phyloP scores from a whole-genome alignment of 2,888 invertebrate genomes.

The Agonopterix heracliana region DNA sequence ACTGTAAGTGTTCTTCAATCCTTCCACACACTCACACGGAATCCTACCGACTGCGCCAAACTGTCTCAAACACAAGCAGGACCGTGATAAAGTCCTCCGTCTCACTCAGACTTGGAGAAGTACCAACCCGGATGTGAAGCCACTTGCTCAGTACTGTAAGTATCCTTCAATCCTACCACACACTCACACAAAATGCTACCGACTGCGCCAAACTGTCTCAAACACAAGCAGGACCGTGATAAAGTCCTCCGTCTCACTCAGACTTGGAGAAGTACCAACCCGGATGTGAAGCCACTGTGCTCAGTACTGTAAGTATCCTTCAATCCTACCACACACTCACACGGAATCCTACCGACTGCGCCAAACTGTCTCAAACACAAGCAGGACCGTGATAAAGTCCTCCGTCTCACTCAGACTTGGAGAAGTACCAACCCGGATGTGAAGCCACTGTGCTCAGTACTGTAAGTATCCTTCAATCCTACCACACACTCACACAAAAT shows the following conservation, averaged over 20 bases:
- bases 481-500: too few species aligned
- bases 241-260: slow-evolving; percentile 92
- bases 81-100: slow-evolving; percentile 94
- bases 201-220: too few species aligned
- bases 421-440: slow-evolving; percentile 96
- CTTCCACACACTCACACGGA: too few species aligned
- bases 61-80: too few species aligned
- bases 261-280: slow-evolving; percentile 96
- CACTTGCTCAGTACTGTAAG: slow-evolving; percentile 91
- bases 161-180: too few species aligned
- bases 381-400: slow-evolving; percentile 96
- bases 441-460: slow-evolving; percentile 97
- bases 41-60: slow-evolving; percentile 92
- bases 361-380: too few species aligned
- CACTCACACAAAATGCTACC: too few species aligned
- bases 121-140: slow-evolving; percentile 97
- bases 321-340: too few species aligned
- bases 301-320: slow-evolving; percentile 85
- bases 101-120: slow-evolving; percentile 92
- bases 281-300: slow-evolving; percentile 97
- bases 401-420: slow-evolving; percentile 91
- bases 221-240: slow-evolving; percentile 97
- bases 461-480: slow-evolving; percentile 77
- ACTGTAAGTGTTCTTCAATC: slow-evolving; percentile 81
- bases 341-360: slow-evolving; percentile 91